Conservation (phyloP, 2,113 vertebrate genomes). For the Cyphomyrus discorhynchus region DNA sequence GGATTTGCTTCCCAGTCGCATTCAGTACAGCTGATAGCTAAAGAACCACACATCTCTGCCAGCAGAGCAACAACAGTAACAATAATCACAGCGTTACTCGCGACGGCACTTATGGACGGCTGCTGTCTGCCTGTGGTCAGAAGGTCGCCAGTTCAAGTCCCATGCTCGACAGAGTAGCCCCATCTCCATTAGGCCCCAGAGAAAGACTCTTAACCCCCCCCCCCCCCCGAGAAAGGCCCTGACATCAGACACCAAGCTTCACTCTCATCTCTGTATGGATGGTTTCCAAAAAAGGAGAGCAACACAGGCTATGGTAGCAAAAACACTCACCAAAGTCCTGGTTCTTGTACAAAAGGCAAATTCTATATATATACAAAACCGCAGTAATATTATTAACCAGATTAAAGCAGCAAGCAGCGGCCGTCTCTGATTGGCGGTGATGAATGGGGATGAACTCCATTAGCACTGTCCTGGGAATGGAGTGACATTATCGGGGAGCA, state of each 20-base stretch:
- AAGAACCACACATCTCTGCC: not conserved
- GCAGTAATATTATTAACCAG: not conserved
- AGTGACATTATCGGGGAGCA: not conserved
- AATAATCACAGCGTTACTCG: not conserved
- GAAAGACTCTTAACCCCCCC: too few species aligned
- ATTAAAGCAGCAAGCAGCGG: not conserved
- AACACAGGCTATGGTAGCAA: not conserved
- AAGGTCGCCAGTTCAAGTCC: not conserved
- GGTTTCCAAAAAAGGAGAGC: not conserved
- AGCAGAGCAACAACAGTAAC: not conserved
- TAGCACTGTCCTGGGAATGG: not conserved
- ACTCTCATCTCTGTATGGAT: not conserved
- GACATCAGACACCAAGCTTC: not conserved
- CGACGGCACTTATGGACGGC: not conserved
- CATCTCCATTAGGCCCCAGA: not conserved
- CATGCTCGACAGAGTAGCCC: not conserved
- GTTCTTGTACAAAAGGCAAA: not conserved
- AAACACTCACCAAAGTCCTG: not conserved
- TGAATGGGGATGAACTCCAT: not conserved
- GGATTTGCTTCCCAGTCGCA: not conserved
- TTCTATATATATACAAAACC: not conserved
- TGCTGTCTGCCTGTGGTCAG: not conserved
- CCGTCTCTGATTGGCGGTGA: not conserved
- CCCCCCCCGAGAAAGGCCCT: not conserved
- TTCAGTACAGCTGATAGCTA: not conserved